phyloP scores from a whole-genome alignment of 2,797 vertebrate species.

The Oreochromis mossambicus region DNA sequence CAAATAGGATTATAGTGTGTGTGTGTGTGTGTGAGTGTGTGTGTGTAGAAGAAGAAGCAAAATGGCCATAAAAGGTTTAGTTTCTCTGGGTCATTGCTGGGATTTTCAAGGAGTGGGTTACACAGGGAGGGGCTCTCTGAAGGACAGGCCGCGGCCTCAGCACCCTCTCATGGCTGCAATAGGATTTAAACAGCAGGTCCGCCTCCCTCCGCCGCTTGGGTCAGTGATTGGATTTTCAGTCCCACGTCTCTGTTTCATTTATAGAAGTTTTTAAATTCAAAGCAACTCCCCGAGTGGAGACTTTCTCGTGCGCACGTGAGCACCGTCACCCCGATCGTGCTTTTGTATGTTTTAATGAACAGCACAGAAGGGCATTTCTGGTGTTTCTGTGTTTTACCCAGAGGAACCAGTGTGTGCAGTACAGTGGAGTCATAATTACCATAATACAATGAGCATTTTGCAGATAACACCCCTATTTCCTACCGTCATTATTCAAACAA shows the following conservation, averaged over 20 bases:
- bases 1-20: slow-evolving; percentile 71
- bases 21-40: not conserved
- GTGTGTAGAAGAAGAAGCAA: not conserved
- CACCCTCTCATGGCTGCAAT: slow-evolving; percentile 58
- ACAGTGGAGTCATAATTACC: slow-evolving; percentile 57
- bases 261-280: slow-evolving; percentile 22
- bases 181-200: slow-evolving; percentile 64
- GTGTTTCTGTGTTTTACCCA: slow-evolving; percentile 23
- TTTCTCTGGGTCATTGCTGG: slow-evolving; percentile 61
- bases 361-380: slow-evolving; percentile 14
- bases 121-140: slow-evolving; percentile 51
- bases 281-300: slow-evolving; percentile 1
- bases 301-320: not conserved
- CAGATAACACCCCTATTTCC: slow-evolving; percentile 59
- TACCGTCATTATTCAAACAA: slow-evolving; percentile 47
- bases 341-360: slow-evolving; percentile 50
- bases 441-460: slow-evolving; percentile 58
- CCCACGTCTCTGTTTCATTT: slow-evolving; percentile 35
- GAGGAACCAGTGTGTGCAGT: slow-evolving; percentile 31
- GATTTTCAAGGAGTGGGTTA: slow-evolving; percentile 51
- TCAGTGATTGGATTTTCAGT: slow-evolving; percentile 64
- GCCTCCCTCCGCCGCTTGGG: not conserved
- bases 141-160: slow-evolving; percentile 65
- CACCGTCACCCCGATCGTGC: not conserved
- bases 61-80: slow-evolving; percentile 70